phyloP scores from a whole-genome alignment of 1,140 invertebrate genomes.

The Eumaeus atala region DNA sequence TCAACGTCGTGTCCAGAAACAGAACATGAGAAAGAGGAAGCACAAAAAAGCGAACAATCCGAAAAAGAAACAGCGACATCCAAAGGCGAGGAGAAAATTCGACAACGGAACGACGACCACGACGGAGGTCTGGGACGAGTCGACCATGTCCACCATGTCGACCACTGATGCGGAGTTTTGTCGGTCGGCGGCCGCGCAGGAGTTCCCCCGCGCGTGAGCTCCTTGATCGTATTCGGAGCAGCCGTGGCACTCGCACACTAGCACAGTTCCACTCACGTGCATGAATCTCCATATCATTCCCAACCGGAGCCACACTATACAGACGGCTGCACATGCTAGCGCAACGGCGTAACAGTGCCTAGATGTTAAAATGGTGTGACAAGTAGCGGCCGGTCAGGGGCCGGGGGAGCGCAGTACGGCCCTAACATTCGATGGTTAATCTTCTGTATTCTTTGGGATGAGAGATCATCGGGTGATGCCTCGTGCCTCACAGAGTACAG shows the following conservation, averaged over 20 bases:
- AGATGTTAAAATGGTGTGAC: too few relatives aligned
- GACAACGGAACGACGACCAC: conserved; percentile 58
- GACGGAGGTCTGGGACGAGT: conserved; percentile 62
- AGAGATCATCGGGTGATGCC: too few relatives aligned
- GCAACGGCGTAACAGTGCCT: too few relatives aligned
- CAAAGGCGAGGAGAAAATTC: conserved; percentile 61
- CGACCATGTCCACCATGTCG: conserved; percentile 63
- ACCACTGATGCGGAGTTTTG: conserved; percentile 70
- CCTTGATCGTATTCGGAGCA: conserved; percentile 53
- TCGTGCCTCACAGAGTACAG: too few relatives aligned
- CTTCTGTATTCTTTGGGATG: too few relatives aligned
- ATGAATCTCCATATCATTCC: conserved; percentile 40
- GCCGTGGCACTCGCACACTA: conserved; percentile 64
- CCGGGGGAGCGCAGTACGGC: too few relatives aligned
- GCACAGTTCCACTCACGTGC: conserved; percentile 56
- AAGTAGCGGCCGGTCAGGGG: too few relatives aligned
- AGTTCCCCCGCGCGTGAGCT: conserved; percentile 60
- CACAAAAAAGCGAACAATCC: conserved; percentile 65
- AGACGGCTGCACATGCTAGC: too few relatives aligned
- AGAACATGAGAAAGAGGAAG: conserved; percentile 58
- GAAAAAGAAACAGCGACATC: conserved; percentile 60
- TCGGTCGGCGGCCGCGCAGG: conserved; percentile 69
- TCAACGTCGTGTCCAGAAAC: conserved; percentile 50
- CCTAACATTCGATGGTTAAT: too few relatives aligned
- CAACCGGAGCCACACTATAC: conserved; percentile 36